These are phyloP conservation scores for Sander lucioperca DNA, from an alignment of 2,113 vertebrate genomes.

Conservation along the genomic window DNA sequence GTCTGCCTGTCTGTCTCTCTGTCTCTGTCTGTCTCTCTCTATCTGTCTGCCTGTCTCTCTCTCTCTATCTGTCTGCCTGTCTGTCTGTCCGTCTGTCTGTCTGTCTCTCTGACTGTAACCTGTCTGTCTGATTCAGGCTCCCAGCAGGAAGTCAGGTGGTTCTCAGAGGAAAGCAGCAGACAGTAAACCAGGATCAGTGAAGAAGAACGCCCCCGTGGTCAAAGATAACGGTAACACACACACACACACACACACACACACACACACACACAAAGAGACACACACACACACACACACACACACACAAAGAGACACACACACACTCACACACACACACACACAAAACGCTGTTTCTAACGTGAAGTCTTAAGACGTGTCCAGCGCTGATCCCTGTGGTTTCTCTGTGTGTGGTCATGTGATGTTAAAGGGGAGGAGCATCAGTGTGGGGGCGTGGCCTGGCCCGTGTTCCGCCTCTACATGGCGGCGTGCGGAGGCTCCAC, in stretches of 20 bases:
- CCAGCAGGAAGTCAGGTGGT: constrained; percentile 87
- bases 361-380: too few species aligned
- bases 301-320: too few species aligned
- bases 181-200: constrained; percentile 90
- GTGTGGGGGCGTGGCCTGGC: constrained; percentile 91
- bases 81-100: too few species aligned
- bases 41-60: too few species aligned
- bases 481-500: constrained; percentile 89
- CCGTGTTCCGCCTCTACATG: constrained; percentile 90
- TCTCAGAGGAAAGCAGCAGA: constrained; percentile 91
- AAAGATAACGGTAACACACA: constrained; percentile 76
- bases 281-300: too few species aligned
- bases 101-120: neutral
- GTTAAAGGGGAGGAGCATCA: constrained; percentile 86
- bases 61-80: too few species aligned
- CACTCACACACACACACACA: too few species aligned
- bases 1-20: neutral
- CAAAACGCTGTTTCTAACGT: too few species aligned
- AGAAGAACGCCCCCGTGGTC: constrained; percentile 88
- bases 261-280: too few species aligned
- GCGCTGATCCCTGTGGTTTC: too few species aligned
- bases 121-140: constrained; percentile 79
- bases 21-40: too few species aligned
- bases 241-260: constrained; percentile 27
- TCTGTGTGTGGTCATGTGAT: constrained; percentile 24